These are phyloP conservation scores for Coregonus suidteri DNA, from an alignment of 2,797 vertebrate species.

Conservation along the genomic window DNA sequence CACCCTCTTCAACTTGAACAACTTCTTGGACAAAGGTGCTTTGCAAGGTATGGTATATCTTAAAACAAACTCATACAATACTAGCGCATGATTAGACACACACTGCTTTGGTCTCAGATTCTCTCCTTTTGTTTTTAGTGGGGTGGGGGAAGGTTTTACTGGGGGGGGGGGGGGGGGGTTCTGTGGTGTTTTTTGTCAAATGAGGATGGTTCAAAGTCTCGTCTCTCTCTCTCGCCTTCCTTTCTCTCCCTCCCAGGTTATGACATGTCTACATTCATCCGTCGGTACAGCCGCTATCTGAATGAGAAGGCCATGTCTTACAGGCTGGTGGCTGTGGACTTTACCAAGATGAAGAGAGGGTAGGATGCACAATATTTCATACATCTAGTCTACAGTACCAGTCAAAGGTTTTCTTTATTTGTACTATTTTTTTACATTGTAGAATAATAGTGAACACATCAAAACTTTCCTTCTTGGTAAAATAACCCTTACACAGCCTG, in stretches of 20 bases:
- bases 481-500: too few relatives aligned
- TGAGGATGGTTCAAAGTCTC: background rate
- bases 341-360: conserved; percentile 97
- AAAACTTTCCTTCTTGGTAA: too few relatives aligned
- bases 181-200: background rate
- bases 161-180: too few relatives aligned
- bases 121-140: background rate
- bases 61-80: background rate
- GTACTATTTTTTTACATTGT: too few relatives aligned
- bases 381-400: too few relatives aligned
- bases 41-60: conserved; percentile 82
- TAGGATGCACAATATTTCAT: conserved; percentile 50
- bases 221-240: background rate
- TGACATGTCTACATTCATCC: conserved; percentile 94
- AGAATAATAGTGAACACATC: too few relatives aligned
- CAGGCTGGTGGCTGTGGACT: conserved; percentile 90
- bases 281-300: conserved; percentile 93
- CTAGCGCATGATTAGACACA: conserved; percentile 8
- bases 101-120: background rate
- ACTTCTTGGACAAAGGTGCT: conserved; percentile 94
- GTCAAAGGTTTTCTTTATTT: too few relatives aligned
- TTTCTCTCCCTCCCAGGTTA: conserved; percentile 76
- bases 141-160: background rate
- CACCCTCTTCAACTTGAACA: conserved; percentile 94
- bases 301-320: conserved; percentile 96